Percentiles rank a stretch among this genome's conserved stretches.
Conservation (phyloP, 2,113 vertebrate genomes). For the Bambusicola thoracicus region DNA sequence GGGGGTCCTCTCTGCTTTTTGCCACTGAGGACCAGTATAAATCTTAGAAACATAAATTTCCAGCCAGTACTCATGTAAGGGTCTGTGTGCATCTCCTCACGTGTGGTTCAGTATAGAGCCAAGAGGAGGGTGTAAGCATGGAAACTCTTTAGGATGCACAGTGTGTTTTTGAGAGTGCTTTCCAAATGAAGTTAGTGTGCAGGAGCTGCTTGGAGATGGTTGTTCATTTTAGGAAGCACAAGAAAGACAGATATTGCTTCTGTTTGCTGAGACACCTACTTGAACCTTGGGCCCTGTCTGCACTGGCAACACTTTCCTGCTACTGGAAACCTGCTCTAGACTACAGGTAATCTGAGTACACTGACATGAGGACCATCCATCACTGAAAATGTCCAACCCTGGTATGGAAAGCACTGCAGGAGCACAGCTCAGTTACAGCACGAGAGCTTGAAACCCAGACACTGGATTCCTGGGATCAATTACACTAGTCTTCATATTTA, state of each 20-base stretch:
- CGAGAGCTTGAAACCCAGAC: background rate
- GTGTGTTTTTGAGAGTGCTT: background rate
- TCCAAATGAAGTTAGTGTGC: background rate
- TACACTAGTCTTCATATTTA: background rate
- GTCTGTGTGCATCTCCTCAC: background rate
- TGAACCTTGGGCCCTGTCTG: background rate
- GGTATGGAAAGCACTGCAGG: background rate
- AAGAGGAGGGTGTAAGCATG: background rate
- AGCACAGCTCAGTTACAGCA: background rate
- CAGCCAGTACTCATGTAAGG: background rate
- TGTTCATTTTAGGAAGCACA: background rate
- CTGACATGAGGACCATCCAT: background rate
- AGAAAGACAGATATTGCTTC: background rate
- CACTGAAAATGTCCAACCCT: background rate
- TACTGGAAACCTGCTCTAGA: background rate
- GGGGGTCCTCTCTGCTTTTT: background rate
- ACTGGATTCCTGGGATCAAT: background rate
- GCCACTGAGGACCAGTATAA: background rate
- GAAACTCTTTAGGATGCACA: background rate
- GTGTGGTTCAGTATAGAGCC: background rate
- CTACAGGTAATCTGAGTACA: fast-evolving
- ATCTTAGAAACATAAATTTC: background rate
- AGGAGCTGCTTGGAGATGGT: background rate
- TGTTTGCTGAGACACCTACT: background rate
- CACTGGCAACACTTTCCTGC: background rate